Percentiles rank a stretch among this genome's conserved stretches.
These are phyloP conservation scores for Coturnix japonica DNA, from an alignment of 2,113 vertebrate genomes.

Conservation along the genomic window DNA sequence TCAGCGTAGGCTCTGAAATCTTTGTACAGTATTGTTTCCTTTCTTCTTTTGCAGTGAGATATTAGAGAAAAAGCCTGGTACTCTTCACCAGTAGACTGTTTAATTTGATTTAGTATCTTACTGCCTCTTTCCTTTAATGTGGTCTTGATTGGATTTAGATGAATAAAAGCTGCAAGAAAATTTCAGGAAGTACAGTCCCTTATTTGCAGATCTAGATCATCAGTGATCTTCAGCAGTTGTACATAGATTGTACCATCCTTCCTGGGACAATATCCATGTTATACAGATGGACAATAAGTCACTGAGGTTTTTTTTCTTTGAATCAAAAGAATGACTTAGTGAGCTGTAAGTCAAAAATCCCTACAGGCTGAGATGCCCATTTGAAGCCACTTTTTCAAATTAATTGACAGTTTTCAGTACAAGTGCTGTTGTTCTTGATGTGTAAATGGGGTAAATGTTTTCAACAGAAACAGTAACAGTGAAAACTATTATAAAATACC, in stretches of 20 bases:
- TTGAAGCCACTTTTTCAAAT: slow-evolving; percentile 25
- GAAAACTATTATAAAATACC: slow-evolving; percentile 1
- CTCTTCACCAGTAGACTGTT: not conserved
- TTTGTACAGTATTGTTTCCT: not conserved
- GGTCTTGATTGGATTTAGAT: not conserved
- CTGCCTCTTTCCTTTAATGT: slow-evolving; percentile 7
- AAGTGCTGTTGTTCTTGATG: not conserved
- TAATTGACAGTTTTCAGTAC: slow-evolving; percentile 28
- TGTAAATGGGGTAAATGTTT: slow-evolving; percentile 28
- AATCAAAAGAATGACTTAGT: not conserved
- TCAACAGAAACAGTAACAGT: slow-evolving; percentile 31
- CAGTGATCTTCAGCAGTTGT: not conserved
- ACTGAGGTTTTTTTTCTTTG: slow-evolving; percentile 10
- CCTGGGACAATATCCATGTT: slow-evolving; percentile 26
- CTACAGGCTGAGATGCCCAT: slow-evolving; percentile 4
- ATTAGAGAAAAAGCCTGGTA: not conserved
- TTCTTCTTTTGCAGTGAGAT: not conserved
- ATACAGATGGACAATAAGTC: slow-evolving; percentile 1
- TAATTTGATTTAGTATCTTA: slow-evolving; percentile 12
- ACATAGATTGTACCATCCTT: not conserved
- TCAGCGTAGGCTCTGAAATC: not conserved
- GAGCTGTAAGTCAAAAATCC: slow-evolving; percentile 23
- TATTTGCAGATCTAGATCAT: not conserved
- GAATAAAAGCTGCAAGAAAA: slow-evolving; percentile 2
- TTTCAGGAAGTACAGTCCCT: not conserved